phyloP scores from a whole-genome alignment of 2,888 invertebrate genomes.

The Drosophila diplacantha region DNA sequence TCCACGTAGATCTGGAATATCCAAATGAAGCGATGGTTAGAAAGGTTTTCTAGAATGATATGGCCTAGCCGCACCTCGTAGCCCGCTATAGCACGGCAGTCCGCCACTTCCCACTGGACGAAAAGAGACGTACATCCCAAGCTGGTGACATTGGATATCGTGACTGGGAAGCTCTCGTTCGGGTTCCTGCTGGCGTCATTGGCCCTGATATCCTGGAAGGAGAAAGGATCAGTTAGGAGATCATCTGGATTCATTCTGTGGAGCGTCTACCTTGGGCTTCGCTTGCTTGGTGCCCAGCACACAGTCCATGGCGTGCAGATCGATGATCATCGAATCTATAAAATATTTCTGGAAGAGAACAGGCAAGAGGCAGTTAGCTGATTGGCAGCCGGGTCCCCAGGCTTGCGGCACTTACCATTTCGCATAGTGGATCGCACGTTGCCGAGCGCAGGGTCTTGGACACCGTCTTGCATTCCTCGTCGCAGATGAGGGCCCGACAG shows the following conservation, averaged over 20 bases:
- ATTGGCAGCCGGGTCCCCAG: not conserved
- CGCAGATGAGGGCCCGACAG: slow-evolving; percentile 54
- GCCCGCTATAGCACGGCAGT: slow-evolving; percentile 70
- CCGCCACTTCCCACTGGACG: slow-evolving; percentile 72
- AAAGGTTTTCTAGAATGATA: not conserved
- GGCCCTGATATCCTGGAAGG: slow-evolving; percentile 24
- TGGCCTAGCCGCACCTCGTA: slow-evolving; percentile 67
- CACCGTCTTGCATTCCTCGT: slow-evolving; percentile 54
- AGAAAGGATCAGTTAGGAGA: not conserved
- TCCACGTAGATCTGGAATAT: slow-evolving; percentile 73
- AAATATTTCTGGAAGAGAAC: slow-evolving; percentile 66
- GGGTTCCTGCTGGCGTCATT: slow-evolving; percentile 24
- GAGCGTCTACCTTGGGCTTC: slow-evolving; percentile 49
- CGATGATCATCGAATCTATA: slow-evolving; percentile 71
- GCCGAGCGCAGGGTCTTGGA: slow-evolving; percentile 47
- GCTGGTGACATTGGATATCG: slow-evolving; percentile 66
- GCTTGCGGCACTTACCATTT: slow-evolving; percentile 46
- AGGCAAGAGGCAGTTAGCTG: not conserved
- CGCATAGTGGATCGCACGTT: slow-evolving; percentile 50
- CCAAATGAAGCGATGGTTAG: not conserved
- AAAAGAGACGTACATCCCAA: slow-evolving; percentile 71
- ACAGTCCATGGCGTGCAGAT: slow-evolving; percentile 71
- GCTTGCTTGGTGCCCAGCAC: slow-evolving; percentile 54
- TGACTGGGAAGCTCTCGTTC: slow-evolving; percentile 68
- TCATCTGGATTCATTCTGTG: fast-evolving